Evolutionary conservation across 2,888 invertebrate species (phyloP).

Genomic region (Melanotus villosus): DNA sequence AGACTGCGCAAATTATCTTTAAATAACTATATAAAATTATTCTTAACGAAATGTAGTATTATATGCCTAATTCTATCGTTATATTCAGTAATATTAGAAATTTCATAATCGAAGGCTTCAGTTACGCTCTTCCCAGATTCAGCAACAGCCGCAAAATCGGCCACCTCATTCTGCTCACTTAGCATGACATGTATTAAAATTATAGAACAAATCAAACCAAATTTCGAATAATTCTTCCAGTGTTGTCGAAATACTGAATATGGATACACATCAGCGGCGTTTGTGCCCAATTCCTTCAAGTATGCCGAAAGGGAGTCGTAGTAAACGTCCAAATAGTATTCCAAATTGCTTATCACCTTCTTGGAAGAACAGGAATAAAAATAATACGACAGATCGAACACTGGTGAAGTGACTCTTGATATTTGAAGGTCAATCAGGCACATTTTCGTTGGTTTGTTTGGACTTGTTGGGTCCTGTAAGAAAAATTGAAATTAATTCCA

Average conservation of each 20-base stretch:
- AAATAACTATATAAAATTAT: conserved; percentile 45
- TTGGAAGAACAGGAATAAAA: conserved; percentile 59
- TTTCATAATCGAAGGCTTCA: conserved; percentile 32
- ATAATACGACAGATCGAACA: conserved; percentile 61
- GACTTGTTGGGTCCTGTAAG: conserved; percentile 39
- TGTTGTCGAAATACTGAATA: conserved; percentile 53
- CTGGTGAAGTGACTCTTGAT: conserved; percentile 52
- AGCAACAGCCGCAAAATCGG: conserved; percentile 41
- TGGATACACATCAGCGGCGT: conserved; percentile 58
- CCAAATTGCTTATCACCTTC: conserved; percentile 56
- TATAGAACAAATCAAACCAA: conserved; percentile 49
- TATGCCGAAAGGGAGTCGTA: conserved; percentile 56
- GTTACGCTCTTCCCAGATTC: conserved; percentile 33
- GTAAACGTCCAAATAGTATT: conserved; percentile 59
- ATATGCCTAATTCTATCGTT: conserved; percentile 40
- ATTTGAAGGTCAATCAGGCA: conserved; percentile 58
- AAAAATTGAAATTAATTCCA: too few relatives aligned
- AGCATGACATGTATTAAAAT: conserved; percentile 49
- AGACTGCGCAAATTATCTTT: too few relatives aligned
- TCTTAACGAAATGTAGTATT: conserved; percentile 41
- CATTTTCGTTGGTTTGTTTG: conserved; percentile 46
- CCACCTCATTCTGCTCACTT: conserved; percentile 43
- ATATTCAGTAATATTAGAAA: conserved; percentile 44
- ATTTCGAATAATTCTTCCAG: conserved; percentile 43
- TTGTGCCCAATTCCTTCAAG: conserved; percentile 54